phyloP scores from a whole-genome alignment of 2,113 vertebrate genomes.

The Rhagologus leucostigma region DNA sequence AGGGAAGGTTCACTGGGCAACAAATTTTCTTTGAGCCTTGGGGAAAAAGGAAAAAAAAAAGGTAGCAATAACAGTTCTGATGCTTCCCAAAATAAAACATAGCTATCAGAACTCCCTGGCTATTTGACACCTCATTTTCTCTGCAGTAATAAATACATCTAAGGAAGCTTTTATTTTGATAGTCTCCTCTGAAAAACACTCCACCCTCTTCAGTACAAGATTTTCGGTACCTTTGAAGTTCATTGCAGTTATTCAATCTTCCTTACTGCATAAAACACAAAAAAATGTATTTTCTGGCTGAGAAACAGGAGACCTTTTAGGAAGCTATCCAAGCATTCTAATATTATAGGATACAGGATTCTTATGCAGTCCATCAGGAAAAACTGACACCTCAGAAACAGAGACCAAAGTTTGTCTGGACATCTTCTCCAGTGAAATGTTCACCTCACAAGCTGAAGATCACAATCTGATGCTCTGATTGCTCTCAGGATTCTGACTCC shows the following conservation, averaged over 20 bases:
- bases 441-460: neutral
- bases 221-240: neutral
- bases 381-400: neutral
- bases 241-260: neutral
- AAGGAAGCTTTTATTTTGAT: neutral
- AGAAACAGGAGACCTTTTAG: neutral
- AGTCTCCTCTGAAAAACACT: neutral
- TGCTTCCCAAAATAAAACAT: neutral
- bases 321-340: neutral
- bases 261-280: neutral
- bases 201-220: neutral
- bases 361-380: neutral
- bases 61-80: neutral
- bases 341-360: neutral
- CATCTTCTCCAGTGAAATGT: neutral
- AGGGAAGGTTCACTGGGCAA: neutral
- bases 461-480: fast-evolving
- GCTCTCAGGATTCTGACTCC: neutral
- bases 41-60: neutral
- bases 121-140: constrained; percentile 2
- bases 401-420: neutral
- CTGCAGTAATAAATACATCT: neutral
- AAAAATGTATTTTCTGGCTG: neutral
- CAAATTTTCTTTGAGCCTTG: neutral
- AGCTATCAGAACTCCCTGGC: neutral